These are phyloP conservation scores for Ischnura elegans DNA, from an alignment of 2,888 invertebrate genomes.

Conservation along the genomic window DNA sequence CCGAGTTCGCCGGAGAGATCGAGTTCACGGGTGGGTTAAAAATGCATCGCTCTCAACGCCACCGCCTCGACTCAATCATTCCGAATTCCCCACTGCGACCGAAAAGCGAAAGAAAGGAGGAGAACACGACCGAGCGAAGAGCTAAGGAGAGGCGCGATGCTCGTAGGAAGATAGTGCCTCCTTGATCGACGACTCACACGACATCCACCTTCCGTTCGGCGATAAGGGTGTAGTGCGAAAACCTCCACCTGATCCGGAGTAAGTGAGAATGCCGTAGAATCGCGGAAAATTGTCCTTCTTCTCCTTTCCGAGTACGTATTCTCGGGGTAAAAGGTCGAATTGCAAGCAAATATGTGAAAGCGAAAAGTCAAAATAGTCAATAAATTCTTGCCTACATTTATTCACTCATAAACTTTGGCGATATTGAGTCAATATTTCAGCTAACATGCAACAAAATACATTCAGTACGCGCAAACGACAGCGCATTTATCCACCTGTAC, in stretches of 20 bases:
- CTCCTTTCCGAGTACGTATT: too few species aligned
- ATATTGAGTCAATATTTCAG: too few species aligned
- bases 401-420: too few species aligned
- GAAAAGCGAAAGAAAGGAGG: neutral
- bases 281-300: too few species aligned
- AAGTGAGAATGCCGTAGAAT: neutral
- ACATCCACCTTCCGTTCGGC: neutral
- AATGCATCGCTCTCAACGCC: neutral
- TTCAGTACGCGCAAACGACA: too few species aligned
- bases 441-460: too few species aligned
- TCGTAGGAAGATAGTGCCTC: neutral
- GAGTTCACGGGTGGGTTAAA: neutral
- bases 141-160: neutral
- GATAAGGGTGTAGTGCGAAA: neutral
- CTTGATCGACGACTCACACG: neutral
- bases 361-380: too few species aligned
- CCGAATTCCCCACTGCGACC: neutral
- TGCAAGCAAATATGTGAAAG: too few species aligned
- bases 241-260: neutral
- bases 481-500: too few species aligned
- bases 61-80: neutral
- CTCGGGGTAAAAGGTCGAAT: too few species aligned
- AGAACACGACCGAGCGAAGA: neutral
- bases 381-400: too few species aligned
- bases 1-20: neutral